phyloP scores from a whole-genome alignment of 2,113 vertebrate species.

The Balaeniceps rex region DNA sequence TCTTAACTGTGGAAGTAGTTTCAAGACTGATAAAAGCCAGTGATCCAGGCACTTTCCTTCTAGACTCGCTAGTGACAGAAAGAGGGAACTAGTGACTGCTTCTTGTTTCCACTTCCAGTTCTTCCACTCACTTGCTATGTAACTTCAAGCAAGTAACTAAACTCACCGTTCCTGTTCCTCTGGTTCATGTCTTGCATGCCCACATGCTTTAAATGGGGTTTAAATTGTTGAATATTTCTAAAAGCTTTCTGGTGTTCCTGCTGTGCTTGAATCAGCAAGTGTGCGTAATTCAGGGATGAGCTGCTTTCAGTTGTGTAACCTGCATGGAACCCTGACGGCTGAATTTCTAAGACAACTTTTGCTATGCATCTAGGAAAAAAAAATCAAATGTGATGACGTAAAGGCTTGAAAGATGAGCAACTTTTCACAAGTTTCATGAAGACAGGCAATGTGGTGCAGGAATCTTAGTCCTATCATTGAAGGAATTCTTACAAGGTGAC shows the following conservation, averaged over 20 bases:
- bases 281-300: not conserved
- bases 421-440: not conserved
- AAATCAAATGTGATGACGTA: not conserved
- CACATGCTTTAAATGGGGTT: not conserved
- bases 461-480: not conserved
- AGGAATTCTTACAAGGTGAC: not conserved
- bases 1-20: not conserved
- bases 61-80: not conserved
- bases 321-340: not conserved
- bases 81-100: not conserved
- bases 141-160: not conserved
- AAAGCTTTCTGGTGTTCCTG: not conserved
- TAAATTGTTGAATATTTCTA: not conserved
- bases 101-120: not conserved
- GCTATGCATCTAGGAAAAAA: not conserved
- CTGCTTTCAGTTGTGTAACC: not conserved
- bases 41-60: not conserved
- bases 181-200: not conserved
- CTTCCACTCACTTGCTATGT: not conserved
- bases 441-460: not conserved
- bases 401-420: not conserved
- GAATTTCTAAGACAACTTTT: not conserved
- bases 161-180: slow-evolving; percentile 12
- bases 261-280: not conserved
- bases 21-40: not conserved